A percentile compares a stretch with the other conserved stretches of the same genome.
phyloP scores from a whole-genome alignment of 2,888 invertebrate species.

The Nezara viridula region DNA sequence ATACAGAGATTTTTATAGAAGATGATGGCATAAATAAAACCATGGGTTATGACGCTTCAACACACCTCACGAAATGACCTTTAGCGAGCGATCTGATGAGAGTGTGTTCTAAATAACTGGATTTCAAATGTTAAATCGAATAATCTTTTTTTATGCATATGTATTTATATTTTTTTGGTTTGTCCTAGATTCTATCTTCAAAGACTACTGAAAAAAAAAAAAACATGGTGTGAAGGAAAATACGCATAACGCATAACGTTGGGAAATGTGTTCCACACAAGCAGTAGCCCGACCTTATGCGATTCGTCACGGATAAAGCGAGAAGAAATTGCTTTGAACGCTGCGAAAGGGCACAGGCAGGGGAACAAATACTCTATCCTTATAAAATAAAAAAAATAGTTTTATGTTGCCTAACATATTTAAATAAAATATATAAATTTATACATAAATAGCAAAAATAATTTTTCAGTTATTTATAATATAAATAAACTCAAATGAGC shows the following conservation, averaged over 20 bases:
- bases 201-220: no score
- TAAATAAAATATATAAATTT: no score
- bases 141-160: neutral
- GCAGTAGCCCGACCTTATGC: neutral
- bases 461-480: no score
- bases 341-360: neutral
- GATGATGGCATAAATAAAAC: neutral
- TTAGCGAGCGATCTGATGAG: neutral
- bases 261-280: neutral
- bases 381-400: no score
- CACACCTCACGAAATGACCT: conserved; percentile 1
- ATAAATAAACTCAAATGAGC: no score
- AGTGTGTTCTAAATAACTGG: neutral
- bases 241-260: neutral
- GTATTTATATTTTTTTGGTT: no score
- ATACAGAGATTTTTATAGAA: no score
- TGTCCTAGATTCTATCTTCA: no score
- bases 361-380: neutral
- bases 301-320: neutral
- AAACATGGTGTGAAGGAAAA: neutral
- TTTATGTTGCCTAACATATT: no score
- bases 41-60: neutral
- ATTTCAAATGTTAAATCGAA: neutral
- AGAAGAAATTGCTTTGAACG: neutral
- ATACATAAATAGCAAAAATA: no score